Conservation (phyloP, 1,140 invertebrate genomes). For the Polypedilum vanderplanki region DNA sequence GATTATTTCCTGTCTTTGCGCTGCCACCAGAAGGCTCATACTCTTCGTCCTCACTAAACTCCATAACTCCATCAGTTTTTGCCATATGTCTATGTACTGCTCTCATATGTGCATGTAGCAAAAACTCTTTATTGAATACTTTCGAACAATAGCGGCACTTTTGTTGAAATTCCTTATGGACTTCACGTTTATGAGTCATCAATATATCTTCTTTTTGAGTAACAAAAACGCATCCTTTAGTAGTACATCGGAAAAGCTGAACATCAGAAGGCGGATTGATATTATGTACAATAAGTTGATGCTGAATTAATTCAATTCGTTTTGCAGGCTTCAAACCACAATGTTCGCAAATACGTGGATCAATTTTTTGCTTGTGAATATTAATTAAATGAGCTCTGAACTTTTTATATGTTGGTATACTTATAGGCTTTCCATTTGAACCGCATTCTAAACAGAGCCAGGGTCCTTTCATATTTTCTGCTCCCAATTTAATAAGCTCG, state of each 20-base stretch:
- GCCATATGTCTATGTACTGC: conserved; percentile 54
- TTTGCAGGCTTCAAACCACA: conserved; percentile 71
- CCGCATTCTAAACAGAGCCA: conserved; percentile 62
- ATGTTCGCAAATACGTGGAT: conserved; percentile 72
- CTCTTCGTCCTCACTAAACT: conserved; percentile 52
- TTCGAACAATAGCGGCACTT: conserved; percentile 63
- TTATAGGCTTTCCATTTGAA: conserved; percentile 54
- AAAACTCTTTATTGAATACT: conserved; percentile 54
- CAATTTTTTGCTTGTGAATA: conserved; percentile 71
- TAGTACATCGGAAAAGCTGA: conserved; percentile 57
- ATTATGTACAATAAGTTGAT: conserved; percentile 72
- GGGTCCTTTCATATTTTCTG: conserved; percentile 53
- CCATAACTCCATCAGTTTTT: conserved; percentile 53
- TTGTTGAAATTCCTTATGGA: conserved; percentile 45
- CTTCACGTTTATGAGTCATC: conserved; percentile 47
- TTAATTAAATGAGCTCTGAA: conserved; percentile 74
- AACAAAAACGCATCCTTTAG: conserved; percentile 56
- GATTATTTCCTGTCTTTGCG: conserved; percentile 38
- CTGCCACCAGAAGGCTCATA: conserved; percentile 41
- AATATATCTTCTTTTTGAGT: conserved; percentile 50
- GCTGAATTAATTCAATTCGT: conserved; percentile 68
- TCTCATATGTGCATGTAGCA: conserved; percentile 60
- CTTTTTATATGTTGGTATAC: conserved; percentile 67
- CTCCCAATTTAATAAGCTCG: conserved; percentile 46
- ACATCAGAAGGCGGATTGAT: conserved; percentile 61